These are phyloP conservation scores for Drosophila punjabiensis DNA, from an alignment of 1,140 invertebrate genomes.

Conservation along the genomic window DNA sequence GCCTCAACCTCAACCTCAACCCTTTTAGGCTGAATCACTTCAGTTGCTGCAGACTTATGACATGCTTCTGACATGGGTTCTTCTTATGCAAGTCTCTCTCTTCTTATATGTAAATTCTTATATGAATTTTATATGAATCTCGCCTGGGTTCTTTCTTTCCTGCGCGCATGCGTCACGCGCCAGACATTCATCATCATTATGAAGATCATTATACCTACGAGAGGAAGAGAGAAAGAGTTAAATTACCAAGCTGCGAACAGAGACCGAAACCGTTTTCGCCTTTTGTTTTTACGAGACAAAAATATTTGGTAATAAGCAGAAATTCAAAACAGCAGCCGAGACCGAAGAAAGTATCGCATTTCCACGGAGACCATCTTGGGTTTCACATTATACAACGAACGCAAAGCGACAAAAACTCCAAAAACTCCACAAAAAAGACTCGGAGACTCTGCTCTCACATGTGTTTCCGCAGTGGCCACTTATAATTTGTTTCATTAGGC, in stretches of 20 bases:
- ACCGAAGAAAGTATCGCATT: conserved; percentile 71
- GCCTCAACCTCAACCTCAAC: not conserved
- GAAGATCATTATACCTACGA: conserved; percentile 30
- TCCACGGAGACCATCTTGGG: conserved; percentile 51
- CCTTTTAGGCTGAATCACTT: conserved; percentile 20
- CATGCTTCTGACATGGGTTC: conserved; percentile 11
- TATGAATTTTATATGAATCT: not conserved
- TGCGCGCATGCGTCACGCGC: conserved; percentile 34
- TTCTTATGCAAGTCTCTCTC: conserved; percentile 1
- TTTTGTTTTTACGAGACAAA: conserved; percentile 42
- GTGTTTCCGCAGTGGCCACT: conserved; percentile 69
- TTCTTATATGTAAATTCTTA: not conserved
- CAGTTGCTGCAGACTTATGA: not conserved
- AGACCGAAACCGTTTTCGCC: conserved; percentile 29
- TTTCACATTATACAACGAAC: conserved; percentile 72
- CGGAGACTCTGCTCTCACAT: conserved; percentile 33
- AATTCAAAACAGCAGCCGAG: conserved; percentile 57
- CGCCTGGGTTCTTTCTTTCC: conserved; percentile 35
- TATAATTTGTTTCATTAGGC: conserved; percentile 82
- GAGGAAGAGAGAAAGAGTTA: conserved; percentile 33
- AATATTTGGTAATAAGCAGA: conserved; percentile 79
- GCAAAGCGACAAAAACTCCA: conserved; percentile 14
- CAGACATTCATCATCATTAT: conserved; percentile 33
- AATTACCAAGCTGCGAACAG: conserved; percentile 65
- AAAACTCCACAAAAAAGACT: conserved; percentile 6